Percentiles rank a stretch among this genome's conserved stretches.
These are phyloP conservation scores for Lumbricus terrestris DNA, from an alignment of 2,888 invertebrate species.

Conservation along the genomic window DNA sequence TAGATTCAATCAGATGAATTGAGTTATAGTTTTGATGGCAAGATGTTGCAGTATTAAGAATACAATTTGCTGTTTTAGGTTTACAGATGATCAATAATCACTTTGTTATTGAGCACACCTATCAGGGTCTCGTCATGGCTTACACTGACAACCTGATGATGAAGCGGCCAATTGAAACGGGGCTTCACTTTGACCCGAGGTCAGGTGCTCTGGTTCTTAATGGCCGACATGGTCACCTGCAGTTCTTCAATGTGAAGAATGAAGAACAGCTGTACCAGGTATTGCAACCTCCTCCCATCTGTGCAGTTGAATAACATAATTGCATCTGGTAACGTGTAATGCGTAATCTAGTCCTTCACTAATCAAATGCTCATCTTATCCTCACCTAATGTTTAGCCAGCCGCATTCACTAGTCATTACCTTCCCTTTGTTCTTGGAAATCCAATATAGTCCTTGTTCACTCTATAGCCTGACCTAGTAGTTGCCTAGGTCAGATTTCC, in stretches of 20 bases:
- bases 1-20: too few species aligned
- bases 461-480: background rate
- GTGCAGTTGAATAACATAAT: background rate
- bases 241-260: slow-evolving; percentile 69
- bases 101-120: slow-evolving; percentile 64
- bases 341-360: background rate
- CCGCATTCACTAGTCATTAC: too few species aligned
- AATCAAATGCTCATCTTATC: background rate
- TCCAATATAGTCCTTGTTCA: background rate
- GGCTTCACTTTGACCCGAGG: slow-evolving; percentile 66
- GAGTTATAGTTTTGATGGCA: background rate
- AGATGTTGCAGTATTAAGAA: background rate
- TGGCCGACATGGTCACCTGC: slow-evolving; percentile 73
- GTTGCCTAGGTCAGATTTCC: background rate
- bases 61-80: slow-evolving; percentile 48
- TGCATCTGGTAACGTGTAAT: background rate
- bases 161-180: slow-evolving; percentile 43
- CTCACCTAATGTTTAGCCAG: too few species aligned
- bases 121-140: slow-evolving; percentile 72
- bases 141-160: slow-evolving; percentile 54
- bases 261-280: slow-evolving; percentile 73
- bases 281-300: slow-evolving; percentile 55
- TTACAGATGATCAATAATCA: slow-evolving; percentile 58
- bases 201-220: slow-evolving; percentile 71
- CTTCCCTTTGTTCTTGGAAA: background rate